Evolutionary conservation across 2,797 vertebrate species (phyloP).

Genomic region (Diceros bicornis): DNA sequence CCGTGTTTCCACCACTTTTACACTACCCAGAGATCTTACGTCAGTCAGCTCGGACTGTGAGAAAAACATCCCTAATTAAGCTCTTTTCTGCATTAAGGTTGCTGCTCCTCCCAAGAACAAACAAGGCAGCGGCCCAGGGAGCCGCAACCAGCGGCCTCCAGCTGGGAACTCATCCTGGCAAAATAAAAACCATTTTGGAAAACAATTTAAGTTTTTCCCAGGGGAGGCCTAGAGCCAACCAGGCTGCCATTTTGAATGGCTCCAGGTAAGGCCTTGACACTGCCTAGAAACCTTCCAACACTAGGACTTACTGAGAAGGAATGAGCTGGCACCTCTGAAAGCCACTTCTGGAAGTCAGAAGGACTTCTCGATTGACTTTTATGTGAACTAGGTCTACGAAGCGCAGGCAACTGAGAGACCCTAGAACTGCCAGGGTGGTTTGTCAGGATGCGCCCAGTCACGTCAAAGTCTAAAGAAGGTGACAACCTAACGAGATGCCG

Average conservation of each 20-base stretch:
- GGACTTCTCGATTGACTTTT: background rate
- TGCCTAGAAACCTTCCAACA: background rate
- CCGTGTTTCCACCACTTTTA: background rate
- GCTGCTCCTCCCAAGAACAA: background rate
- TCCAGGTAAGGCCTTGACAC: background rate
- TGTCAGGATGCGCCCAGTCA: background rate
- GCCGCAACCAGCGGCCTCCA: background rate
- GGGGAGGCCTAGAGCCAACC: background rate
- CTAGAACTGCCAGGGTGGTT: no score
- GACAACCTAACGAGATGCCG: background rate
- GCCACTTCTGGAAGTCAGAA: background rate
- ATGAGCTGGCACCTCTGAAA: background rate
- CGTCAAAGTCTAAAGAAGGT: background rate
- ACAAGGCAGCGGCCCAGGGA: background rate
- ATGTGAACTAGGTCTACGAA: background rate
- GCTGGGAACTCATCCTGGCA: background rate
- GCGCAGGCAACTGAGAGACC: background rate
- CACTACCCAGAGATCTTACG: background rate
- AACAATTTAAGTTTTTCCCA: background rate
- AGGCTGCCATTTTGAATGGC: background rate
- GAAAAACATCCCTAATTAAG: background rate
- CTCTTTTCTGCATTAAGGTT: background rate
- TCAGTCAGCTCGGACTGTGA: background rate
- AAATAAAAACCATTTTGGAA: conserved; percentile 7
- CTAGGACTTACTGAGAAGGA: background rate